Evolutionary conservation across 2,113 vertebrate species (phyloP).

Genomic region (Saguinus midas): DNA sequence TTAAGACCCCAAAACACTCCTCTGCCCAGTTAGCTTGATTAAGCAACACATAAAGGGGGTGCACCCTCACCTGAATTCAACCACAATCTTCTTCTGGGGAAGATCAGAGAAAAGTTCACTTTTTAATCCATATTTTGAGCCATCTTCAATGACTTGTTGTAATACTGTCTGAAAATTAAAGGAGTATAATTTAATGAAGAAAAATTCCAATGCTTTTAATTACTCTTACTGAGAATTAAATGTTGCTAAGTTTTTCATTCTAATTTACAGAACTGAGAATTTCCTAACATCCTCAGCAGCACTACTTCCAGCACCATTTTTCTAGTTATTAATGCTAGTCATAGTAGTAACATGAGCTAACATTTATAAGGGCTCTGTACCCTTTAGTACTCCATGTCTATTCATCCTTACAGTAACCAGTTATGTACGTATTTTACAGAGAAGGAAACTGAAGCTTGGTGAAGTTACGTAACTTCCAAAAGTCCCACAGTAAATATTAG

Average conservation of each 20-base stretch:
- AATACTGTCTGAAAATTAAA: slow-evolving; percentile 87
- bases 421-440: not conserved
- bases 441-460: not conserved
- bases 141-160: slow-evolving; percentile 86
- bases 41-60: not conserved
- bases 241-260: not conserved
- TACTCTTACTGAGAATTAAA: slow-evolving; percentile 41
- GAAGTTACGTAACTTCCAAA: not conserved
- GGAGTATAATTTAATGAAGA: not conserved
- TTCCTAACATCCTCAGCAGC: not conserved
- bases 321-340: not conserved
- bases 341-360: not conserved
- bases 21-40: not conserved
- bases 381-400: not conserved
- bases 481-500: not conserved
- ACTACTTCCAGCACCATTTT: not conserved
- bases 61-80: slow-evolving; percentile 92
- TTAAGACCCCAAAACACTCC: not conserved
- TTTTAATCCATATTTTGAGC: slow-evolving; percentile 87
- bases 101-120: slow-evolving; percentile 90
- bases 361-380: not conserved
- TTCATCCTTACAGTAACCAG: not conserved
- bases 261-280: not conserved
- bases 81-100: slow-evolving; percentile 84
- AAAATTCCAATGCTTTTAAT: not conserved